These are phyloP conservation scores for Pampus argenteus DNA, from an alignment of 2,797 vertebrate genomes.

Conservation along the genomic window DNA sequence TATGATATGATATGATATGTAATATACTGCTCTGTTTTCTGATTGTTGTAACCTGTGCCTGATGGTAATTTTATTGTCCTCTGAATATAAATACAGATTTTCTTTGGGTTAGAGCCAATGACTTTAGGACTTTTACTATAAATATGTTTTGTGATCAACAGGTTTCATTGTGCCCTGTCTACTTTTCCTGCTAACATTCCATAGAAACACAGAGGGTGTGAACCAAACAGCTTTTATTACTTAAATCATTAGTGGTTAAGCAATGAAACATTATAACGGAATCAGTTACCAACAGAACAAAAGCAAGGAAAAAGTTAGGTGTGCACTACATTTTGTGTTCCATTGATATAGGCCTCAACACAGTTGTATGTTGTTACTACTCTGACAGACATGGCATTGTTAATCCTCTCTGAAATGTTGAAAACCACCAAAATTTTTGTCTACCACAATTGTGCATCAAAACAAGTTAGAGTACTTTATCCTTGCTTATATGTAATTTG, in stretches of 20 bases:
- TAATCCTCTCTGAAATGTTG: conserved; percentile 12
- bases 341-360: conserved; percentile 16
- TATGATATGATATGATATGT: no score
- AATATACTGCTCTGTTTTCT: background rate
- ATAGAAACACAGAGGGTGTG: conserved; percentile 63
- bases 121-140: background rate
- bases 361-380: conserved; percentile 41
- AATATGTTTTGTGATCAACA: background rate
- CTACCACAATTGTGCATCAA: conserved; percentile 2
- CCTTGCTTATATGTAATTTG: background rate
- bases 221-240: conserved; percentile 84
- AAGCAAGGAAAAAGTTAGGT: conserved; percentile 50
- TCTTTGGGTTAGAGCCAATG: background rate
- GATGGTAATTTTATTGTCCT: background rate
- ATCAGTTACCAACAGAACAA: conserved; percentile 66
- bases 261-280: conserved; percentile 67
- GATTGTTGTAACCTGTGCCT: background rate
- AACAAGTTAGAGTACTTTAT: conserved; percentile 22
- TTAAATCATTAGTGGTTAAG: conserved; percentile 85
- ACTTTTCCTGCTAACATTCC: conserved; percentile 10
- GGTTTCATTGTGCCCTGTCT: background rate
- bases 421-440: conserved; percentile 23
- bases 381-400: conserved; percentile 35
- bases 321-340: conserved; percentile 42
- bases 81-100: background rate